Conservation (phyloP, 2,888 invertebrate genomes). For the Matsumyia berberina region DNA sequence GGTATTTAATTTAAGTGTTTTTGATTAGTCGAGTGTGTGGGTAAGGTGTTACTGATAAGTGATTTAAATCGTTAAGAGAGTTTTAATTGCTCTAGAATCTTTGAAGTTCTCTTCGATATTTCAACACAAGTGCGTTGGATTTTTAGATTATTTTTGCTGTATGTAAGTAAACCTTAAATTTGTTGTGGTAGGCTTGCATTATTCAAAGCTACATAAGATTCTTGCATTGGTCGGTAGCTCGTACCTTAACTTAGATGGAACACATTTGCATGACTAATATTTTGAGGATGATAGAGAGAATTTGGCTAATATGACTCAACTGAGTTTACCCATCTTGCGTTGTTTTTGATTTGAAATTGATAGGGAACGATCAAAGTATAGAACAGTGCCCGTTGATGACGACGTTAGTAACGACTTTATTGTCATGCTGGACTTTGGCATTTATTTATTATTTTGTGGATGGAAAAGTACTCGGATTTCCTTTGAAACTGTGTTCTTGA, state of each 20-base stretch:
- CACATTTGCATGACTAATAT: neutral
- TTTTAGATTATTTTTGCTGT: neutral
- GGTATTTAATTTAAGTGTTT: neutral
- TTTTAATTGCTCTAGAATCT: neutral
- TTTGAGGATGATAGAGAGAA: neutral
- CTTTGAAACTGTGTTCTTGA: neutral
- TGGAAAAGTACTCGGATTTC: neutral
- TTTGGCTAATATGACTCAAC: neutral
- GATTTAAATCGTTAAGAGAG: conserved; percentile 10
- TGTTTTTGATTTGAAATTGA: neutral
- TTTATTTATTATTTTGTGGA: neutral
- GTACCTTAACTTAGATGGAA: neutral
- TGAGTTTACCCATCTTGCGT: neutral
- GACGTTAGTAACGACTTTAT: neutral
- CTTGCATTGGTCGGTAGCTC: neutral
- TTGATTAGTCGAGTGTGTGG: neutral
- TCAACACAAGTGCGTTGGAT: neutral
- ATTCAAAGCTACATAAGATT: neutral
- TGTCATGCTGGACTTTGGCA: neutral
- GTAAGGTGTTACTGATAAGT: conserved; percentile 23
- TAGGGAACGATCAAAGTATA: conserved; percentile 25
- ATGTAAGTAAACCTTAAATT: neutral
- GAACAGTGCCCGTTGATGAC: conserved; percentile 13
- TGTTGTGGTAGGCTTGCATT: conserved; percentile 26
- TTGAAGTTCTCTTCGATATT: neutral